Percentiles rank a stretch among this genome's conserved stretches.
These are phyloP conservation scores for Gymnothorax reevesii DNA, from an alignment of 2,797 vertebrate genomes.

Conservation along the genomic window DNA sequence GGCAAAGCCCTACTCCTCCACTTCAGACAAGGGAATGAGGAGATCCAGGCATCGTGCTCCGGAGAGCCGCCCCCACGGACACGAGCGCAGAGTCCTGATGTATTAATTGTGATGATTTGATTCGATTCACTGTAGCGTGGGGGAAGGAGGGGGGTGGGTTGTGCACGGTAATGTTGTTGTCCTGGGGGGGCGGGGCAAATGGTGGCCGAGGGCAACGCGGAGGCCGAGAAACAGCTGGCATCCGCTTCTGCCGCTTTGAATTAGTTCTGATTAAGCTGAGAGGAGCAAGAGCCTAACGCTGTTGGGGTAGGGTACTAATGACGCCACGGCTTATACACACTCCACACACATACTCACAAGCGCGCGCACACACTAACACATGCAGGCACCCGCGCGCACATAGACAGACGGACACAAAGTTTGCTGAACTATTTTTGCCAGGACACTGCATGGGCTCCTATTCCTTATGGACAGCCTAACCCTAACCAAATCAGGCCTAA, in stretches of 20 bases:
- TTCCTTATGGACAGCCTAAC: too few relatives aligned
- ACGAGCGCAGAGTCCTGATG: slow-evolving; percentile 39
- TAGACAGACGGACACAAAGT: too few relatives aligned
- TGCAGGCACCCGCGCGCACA: too few relatives aligned
- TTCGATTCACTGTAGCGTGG: slow-evolving; percentile 32
- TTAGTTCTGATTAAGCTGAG: slow-evolving; percentile 20
- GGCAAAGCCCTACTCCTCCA: slow-evolving; percentile 20
- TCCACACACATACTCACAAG: too few relatives aligned
- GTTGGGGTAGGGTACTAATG: background rate
- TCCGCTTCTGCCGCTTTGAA: slow-evolving; percentile 37
- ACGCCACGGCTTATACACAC: background rate
- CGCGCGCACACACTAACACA: too few relatives aligned
- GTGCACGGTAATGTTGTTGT: background rate
- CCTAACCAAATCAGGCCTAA: too few relatives aligned
- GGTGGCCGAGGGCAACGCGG: background rate
- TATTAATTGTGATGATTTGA: slow-evolving; percentile 44
- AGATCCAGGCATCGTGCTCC: slow-evolving; percentile 4
- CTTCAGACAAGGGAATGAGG: slow-evolving; percentile 16
- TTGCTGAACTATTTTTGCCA: too few relatives aligned
- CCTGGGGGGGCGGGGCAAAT: background rate
- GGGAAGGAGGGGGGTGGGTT: slow-evolving; percentile 16
- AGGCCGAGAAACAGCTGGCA: background rate
- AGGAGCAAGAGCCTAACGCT: background rate
- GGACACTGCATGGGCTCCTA: too few relatives aligned
- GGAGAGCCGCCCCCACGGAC: slow-evolving; percentile 4